Conservation (phyloP, 2,888 invertebrate species). For the Tenthredo amoena region DNA sequence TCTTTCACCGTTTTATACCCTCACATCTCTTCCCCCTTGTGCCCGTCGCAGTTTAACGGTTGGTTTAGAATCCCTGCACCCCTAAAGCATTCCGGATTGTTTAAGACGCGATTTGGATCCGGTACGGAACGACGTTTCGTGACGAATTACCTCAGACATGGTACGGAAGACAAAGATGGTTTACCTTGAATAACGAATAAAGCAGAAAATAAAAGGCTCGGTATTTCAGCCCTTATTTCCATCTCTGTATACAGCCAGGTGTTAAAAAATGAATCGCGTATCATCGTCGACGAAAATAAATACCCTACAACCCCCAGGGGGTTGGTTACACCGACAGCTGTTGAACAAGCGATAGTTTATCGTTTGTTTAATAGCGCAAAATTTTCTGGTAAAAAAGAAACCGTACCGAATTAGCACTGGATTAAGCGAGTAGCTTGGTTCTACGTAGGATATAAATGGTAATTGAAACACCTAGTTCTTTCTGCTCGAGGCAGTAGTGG, state of each 20-base stretch:
- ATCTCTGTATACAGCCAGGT: too few relatives aligned
- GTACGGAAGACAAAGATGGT: neutral
- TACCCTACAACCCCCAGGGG: too few relatives aligned
- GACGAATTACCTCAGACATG: neutral
- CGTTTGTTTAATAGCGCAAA: neutral
- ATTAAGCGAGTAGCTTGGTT: neutral
- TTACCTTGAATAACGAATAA: neutral
- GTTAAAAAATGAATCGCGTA: too few relatives aligned
- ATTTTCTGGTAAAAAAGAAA: too few relatives aligned
- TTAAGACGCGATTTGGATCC: neutral
- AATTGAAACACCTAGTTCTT: neutral
- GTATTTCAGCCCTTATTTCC: neutral
- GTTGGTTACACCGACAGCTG: neutral
- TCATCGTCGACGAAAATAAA: too few relatives aligned
- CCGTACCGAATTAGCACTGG: constrained; percentile 5
- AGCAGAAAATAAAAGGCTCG: neutral
- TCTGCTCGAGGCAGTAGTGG: neutral
- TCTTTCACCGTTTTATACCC: neutral
- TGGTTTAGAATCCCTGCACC: neutral
- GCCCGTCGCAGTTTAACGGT: neutral
- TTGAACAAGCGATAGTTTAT: neutral
- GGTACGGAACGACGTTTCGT: neutral
- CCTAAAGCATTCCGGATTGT: neutral
- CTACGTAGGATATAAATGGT: neutral
- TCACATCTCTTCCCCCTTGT: neutral